Evolutionary conservation across 1,140 invertebrate genomes (phyloP).

Genomic region (Bombus polaris): DNA sequence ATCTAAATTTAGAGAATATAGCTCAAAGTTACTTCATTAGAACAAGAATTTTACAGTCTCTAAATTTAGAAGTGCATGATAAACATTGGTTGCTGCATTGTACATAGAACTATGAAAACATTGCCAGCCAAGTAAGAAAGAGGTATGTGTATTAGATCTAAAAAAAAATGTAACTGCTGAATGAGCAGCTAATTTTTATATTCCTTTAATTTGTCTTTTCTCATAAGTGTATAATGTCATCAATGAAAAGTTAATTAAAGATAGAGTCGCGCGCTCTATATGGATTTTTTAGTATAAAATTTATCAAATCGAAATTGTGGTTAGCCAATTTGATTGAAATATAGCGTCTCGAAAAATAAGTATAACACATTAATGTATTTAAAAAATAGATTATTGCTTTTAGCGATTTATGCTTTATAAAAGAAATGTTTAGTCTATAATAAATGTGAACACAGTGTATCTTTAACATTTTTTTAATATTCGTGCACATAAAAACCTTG

Average conservation of each 20-base stretch:
- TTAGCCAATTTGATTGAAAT: constrained; percentile 29
- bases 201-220: constrained; percentile 41
- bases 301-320: constrained; percentile 32
- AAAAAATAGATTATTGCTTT: constrained; percentile 61
- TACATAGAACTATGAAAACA: constrained; percentile 51
- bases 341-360: constrained; percentile 10
- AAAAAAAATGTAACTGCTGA: constrained; percentile 6
- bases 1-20: constrained; percentile 54
- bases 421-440: constrained; percentile 63
- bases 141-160: constrained; percentile 25
- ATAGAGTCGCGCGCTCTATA: neutral
- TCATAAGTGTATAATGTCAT: constrained; percentile 42
- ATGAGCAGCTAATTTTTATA: constrained; percentile 44
- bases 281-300: constrained; percentile 35
- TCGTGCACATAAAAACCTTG: constrained; percentile 46
- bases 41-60: constrained; percentile 44
- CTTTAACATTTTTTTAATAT: constrained; percentile 62
- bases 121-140: constrained; percentile 40
- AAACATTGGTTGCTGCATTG: constrained; percentile 47
- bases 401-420: constrained; percentile 73
- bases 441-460: constrained; percentile 67
- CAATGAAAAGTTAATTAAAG: constrained; percentile 17
- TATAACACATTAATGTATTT: constrained; percentile 56
- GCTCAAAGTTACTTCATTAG: constrained; percentile 26
- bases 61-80: constrained; percentile 41